phyloP scores from a whole-genome alignment of 2,888 invertebrate species.

The Litoditis marina region DNA sequence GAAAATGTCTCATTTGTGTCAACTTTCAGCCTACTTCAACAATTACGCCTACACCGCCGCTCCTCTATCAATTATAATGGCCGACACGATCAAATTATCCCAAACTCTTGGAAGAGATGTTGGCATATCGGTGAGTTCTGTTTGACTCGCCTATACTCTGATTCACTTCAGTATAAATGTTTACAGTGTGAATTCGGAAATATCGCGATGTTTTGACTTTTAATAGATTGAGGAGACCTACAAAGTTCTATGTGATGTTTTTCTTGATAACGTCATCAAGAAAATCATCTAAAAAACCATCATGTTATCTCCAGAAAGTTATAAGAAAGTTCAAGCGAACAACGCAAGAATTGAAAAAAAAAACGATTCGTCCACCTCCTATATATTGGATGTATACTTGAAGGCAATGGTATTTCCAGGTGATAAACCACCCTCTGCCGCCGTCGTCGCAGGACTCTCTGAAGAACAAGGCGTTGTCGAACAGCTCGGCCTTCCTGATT shows the following conservation, averaged over 20 bases:
- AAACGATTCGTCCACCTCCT: no score
- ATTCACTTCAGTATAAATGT: no score
- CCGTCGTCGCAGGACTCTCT: conserved; percentile 44
- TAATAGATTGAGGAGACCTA: background rate
- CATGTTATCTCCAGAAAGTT: no score
- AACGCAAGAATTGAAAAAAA: no score
- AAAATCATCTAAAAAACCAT: no score
- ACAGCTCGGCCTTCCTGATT: conserved; percentile 30
- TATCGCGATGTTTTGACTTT: background rate
- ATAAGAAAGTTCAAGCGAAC: no score
- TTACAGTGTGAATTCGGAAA: background rate
- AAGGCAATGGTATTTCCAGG: no score
- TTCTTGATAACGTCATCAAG: no score
- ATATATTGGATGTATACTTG: no score
- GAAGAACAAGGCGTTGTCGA: conserved; percentile 33
- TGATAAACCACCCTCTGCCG: conserved; percentile 28
- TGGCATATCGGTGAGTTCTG: background rate
- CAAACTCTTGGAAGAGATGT: background rate
- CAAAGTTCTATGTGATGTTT: background rate
- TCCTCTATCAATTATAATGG: conserved; percentile 25
- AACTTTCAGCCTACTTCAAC: conserved; percentile 32
- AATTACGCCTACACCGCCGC: conserved; percentile 41
- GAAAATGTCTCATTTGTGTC: no score
- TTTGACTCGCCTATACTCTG: no score
- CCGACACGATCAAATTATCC: conserved; percentile 22